Percentiles rank a stretch among this genome's conserved stretches.
Evolutionary conservation across 2,797 vertebrate species (phyloP).

Genomic region (Lycodopsis pacificus): DNA sequence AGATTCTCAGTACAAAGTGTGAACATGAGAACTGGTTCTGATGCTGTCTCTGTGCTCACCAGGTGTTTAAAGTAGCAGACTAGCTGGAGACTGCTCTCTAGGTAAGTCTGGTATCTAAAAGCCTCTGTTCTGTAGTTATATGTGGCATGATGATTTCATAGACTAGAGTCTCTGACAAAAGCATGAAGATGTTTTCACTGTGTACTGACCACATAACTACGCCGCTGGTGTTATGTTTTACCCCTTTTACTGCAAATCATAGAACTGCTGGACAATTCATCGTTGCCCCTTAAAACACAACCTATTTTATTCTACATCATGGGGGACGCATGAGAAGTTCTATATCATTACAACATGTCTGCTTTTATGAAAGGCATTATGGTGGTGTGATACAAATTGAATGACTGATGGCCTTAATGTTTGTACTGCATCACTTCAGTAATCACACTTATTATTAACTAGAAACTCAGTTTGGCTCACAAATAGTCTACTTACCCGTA

Average conservation of each 20-base stretch:
- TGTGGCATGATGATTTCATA: conserved; percentile 73
- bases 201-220: conserved; percentile 73
- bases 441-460: too few relatives aligned
- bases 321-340: too few relatives aligned
- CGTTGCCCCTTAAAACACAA: too few relatives aligned
- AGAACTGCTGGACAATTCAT: neutral
- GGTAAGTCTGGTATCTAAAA: conserved; percentile 28
- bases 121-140: fast-evolving
- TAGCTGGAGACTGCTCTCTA: neutral
- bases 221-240: neutral
- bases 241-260: conserved; percentile 7
- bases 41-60: neutral
- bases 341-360: too few relatives aligned
- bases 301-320: too few relatives aligned
- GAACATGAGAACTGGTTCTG: neutral
- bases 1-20: fast-evolving
- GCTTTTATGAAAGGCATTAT: too few relatives aligned
- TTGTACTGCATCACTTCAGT: too few relatives aligned
- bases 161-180: conserved; percentile 86
- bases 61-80: neutral
- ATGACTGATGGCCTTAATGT: too few relatives aligned
- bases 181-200: conserved; percentile 80
- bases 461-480: too few relatives aligned
- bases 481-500: too few relatives aligned
- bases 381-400: too few relatives aligned